Percentiles rank a stretch among this genome's conserved stretches.
These are phyloP conservation scores for Hylaeus anthracinus DNA, from an alignment of 1,140 invertebrate genomes.

Conservation along the genomic window DNA sequence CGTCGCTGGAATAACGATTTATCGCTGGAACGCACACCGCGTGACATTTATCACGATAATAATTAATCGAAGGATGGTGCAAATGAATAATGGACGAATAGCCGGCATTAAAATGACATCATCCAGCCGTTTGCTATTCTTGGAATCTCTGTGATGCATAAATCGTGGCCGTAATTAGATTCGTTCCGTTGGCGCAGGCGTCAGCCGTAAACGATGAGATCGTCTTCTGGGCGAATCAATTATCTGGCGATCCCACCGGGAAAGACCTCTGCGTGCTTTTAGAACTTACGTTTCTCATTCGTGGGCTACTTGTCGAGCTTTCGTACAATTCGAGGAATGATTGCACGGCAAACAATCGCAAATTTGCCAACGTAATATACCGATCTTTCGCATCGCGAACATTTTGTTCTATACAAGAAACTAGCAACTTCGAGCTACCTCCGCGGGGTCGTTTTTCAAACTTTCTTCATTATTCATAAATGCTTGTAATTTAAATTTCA, in stretches of 20 bases:
- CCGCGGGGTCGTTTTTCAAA: too few species aligned
- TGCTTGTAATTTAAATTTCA: too few species aligned
- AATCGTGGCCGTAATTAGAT: slow-evolving; percentile 4
- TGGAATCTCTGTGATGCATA: background rate
- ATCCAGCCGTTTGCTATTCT: slow-evolving; percentile 20
- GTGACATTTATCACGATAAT: slow-evolving; percentile 67
- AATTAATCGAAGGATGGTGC: slow-evolving; percentile 64
- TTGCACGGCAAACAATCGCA: background rate
- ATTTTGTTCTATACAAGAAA: too few species aligned
- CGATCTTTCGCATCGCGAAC: too few species aligned
- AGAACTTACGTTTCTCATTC: background rate
- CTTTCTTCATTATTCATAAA: too few species aligned
- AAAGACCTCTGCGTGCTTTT: background rate
- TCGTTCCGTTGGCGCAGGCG: background rate
- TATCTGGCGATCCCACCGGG: background rate
- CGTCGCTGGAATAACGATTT: slow-evolving; percentile 51
- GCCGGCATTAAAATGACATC: slow-evolving; percentile 51
- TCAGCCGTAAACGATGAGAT: background rate
- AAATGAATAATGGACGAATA: slow-evolving; percentile 54
- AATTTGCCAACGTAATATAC: too few species aligned
- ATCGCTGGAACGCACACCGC: slow-evolving; percentile 31
- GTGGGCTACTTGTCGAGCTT: too few species aligned
- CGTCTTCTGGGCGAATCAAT: background rate
- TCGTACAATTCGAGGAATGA: too few species aligned
- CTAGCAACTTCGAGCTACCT: too few species aligned